A percentile compares a stretch with the other conserved stretches of the same genome.
These are phyloP conservation scores for Andricus grossulariae DNA, from an alignment of 1,140 invertebrate species.

Conservation along the genomic window DNA sequence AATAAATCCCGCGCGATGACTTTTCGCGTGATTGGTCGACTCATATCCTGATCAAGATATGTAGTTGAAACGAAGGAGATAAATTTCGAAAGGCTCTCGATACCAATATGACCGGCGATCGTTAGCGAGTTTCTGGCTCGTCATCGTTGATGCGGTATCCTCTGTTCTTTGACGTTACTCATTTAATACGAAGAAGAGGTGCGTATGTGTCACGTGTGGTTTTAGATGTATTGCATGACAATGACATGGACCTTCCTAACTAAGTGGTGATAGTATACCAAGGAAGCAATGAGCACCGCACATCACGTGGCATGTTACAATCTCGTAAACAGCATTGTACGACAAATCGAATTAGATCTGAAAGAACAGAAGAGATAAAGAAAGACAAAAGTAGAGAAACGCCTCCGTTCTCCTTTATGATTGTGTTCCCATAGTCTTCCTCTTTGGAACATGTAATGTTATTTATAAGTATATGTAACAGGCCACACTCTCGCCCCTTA, in stretches of 20 bases:
- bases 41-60: constrained; percentile 27
- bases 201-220: not conserved
- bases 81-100: constrained; percentile 33
- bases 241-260: not conserved
- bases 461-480: no score
- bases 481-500: no score
- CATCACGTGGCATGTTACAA: constrained; percentile 30
- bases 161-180: no score
- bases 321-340: not conserved
- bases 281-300: not conserved
- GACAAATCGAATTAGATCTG: constrained; percentile 35
- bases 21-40: constrained; percentile 38
- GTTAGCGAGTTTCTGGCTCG: constrained; percentile 40
- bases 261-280: no score
- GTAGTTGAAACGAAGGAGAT: constrained; percentile 30
- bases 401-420: constrained; percentile 14
- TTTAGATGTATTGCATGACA: not conserved
- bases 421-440: no score
- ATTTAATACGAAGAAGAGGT: not conserved
- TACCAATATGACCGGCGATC: constrained; percentile 35
- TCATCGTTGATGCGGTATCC: constrained; percentile 18
- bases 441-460: no score
- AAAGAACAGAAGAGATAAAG: not conserved
- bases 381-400: constrained; percentile 39
- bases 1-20: constrained; percentile 15